These are phyloP conservation scores for Ormyrus rosae DNA, from an alignment of 2,888 invertebrate genomes.

Conservation along the genomic window DNA sequence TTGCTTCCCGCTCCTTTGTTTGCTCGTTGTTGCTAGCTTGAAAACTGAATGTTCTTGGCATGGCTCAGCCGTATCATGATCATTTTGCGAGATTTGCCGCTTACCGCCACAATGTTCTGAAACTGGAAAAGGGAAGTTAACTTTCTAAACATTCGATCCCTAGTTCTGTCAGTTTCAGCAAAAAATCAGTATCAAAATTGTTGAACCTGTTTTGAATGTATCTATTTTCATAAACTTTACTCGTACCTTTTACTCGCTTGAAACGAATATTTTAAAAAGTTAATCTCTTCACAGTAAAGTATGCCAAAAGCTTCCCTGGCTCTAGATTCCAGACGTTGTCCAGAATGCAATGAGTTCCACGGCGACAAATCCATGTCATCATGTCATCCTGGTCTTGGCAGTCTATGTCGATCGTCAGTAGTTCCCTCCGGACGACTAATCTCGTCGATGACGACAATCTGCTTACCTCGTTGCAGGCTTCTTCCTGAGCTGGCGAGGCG, in stretches of 20 bases:
- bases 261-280: too few relatives aligned
- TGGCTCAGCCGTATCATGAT: constrained; percentile 69
- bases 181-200: background rate
- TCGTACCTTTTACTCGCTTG: too few relatives aligned
- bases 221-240: too few relatives aligned
- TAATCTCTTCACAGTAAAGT: too few relatives aligned
- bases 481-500: constrained; percentile 69
- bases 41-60: constrained; percentile 73
- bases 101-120: constrained; percentile 30
- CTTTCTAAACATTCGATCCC: background rate
- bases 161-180: background rate
- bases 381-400: constrained; percentile 26
- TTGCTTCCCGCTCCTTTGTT: constrained; percentile 47
- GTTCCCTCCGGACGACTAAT: constrained; percentile 17
- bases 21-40: constrained; percentile 75
- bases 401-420: constrained; percentile 17
- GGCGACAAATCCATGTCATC: constrained; percentile 28
- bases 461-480: constrained; percentile 68
- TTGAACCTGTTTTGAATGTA: too few relatives aligned
- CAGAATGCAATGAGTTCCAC: background rate
- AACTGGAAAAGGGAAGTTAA: constrained; percentile 29
- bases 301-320: background rate
- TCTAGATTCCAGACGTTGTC: constrained; percentile 55
- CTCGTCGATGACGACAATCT: constrained; percentile 37
- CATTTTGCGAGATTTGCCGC: constrained; percentile 51